A percentile compares a stretch with the other conserved stretches of the same genome.
phyloP scores from a whole-genome alignment of 2,113 vertebrate genomes.

The Mastomys coucha region DNA sequence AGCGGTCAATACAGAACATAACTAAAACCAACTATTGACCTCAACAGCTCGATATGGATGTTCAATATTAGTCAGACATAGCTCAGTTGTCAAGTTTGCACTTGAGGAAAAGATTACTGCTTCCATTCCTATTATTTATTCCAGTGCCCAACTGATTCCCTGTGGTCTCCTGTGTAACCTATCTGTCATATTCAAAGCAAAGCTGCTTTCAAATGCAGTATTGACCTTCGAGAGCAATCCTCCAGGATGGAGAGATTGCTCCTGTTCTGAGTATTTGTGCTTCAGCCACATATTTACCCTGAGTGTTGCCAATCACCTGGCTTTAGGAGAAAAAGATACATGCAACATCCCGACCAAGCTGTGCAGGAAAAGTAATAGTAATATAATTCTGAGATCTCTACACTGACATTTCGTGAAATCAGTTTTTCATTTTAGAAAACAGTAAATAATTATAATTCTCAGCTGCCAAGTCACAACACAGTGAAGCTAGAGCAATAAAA shows the following conservation, averaged over 20 bases:
- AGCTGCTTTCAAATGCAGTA: conserved; percentile 50
- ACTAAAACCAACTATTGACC: conserved; percentile 72
- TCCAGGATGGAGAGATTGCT: not conserved
- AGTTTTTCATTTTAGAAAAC: not conserved
- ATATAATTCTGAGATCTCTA: no score
- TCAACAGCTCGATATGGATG: conserved; percentile 68
- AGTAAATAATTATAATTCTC: not conserved
- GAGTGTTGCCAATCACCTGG: not conserved
- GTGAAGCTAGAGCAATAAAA: not conserved
- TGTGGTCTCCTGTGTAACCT: conserved; percentile 35
- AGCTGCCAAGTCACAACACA: not conserved
- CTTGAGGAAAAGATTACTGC: conserved; percentile 65
- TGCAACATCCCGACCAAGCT: no score
- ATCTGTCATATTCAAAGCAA: conserved; percentile 70
- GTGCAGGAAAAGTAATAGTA: no score
- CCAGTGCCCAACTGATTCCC: conserved; percentile 62
- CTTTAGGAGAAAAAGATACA: not conserved
- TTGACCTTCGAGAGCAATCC: conserved; percentile 57
- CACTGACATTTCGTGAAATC: not conserved
- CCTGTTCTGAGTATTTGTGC: not conserved
- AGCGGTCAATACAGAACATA: conserved; percentile 70
- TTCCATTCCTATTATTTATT: conserved; percentile 71
- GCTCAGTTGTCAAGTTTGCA: conserved; percentile 77
- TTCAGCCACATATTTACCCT: not conserved
- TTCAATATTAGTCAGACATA: conserved; percentile 74